Percentiles rank a stretch among this genome's conserved stretches.
Evolutionary conservation across 2,888 invertebrate genomes (phyloP).

Genomic region (Arrhopalites spinosus): DNA sequence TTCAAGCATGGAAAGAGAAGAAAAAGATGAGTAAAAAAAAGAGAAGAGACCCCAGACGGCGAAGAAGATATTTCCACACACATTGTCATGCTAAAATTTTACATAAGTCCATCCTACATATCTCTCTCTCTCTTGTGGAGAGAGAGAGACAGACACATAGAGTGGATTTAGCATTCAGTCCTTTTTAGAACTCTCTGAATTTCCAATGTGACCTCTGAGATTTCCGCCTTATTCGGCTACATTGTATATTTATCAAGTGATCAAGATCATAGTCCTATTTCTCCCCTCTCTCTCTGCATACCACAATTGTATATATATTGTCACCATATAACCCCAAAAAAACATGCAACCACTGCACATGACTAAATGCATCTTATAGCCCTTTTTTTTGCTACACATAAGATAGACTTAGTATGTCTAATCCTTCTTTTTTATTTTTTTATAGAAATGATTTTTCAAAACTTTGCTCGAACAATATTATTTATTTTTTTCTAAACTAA

Average conservation of each 20-base stretch:
- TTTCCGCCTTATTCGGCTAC: conserved; percentile 19
- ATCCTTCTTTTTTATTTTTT: no score
- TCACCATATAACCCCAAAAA: background rate
- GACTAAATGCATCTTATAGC: background rate
- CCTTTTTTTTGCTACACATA: background rate
- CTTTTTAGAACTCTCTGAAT: conserved; percentile 25
- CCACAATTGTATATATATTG: no score
- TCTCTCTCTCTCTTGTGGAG: no score
- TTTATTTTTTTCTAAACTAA: background rate
- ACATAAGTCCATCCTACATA: conserved; percentile 10
- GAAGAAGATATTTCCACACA: background rate
- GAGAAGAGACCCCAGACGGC: conserved; percentile 18
- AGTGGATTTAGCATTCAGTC: conserved; percentile 16
- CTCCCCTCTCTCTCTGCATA: no score
- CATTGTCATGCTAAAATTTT: conserved; percentile 18
- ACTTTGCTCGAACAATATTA: conserved; percentile 4
- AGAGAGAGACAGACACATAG: background rate
- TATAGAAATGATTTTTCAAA: no score
- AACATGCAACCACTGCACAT: background rate
- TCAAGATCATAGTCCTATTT: background rate
- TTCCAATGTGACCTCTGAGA: conserved; percentile 33
- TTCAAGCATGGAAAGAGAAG: background rate
- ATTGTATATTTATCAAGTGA: conserved; percentile 8
- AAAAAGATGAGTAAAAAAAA: background rate
- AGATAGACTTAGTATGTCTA: background rate